These are phyloP conservation scores for Cephalopholis sonnerati DNA, from an alignment of 2,113 vertebrate genomes.

Conservation along the genomic window DNA sequence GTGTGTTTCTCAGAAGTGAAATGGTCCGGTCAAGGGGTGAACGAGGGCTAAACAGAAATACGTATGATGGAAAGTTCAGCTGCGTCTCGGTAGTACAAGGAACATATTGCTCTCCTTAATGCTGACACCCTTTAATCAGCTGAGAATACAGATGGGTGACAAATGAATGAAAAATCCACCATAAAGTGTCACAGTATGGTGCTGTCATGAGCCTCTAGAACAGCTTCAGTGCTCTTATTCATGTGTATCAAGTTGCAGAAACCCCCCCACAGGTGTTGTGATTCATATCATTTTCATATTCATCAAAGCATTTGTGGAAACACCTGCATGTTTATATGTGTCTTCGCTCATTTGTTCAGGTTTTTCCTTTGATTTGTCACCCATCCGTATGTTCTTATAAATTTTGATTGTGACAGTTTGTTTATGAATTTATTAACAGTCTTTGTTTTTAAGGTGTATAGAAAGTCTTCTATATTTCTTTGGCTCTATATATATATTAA, in stretches of 20 bases:
- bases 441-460: neutral
- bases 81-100: slow-evolving; percentile 14
- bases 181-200: neutral
- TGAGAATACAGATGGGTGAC: slow-evolving; percentile 22
- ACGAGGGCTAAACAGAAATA: slow-evolving; percentile 39
- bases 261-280: neutral
- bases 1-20: slow-evolving; percentile 68
- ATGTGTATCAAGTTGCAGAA: neutral
- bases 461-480: neutral
- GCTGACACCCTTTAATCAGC: neutral
- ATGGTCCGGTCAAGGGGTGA: slow-evolving; percentile 48
- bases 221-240: too few species aligned
- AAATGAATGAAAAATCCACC: neutral
- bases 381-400: slow-evolving; percentile 8
- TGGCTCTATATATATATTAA: neutral
- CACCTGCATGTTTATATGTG: neutral
- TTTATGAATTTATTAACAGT: neutral
- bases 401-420: neutral
- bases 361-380: slow-evolving; percentile 16
- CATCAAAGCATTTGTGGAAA: neutral
- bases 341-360: neutral
- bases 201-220: too few species aligned
- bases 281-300: slow-evolving; percentile 1
- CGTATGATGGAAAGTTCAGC: slow-evolving; percentile 38
- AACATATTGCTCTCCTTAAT: neutral